phyloP scores from a whole-genome alignment of 2,888 invertebrate species.

The Clunio marinus region DNA sequence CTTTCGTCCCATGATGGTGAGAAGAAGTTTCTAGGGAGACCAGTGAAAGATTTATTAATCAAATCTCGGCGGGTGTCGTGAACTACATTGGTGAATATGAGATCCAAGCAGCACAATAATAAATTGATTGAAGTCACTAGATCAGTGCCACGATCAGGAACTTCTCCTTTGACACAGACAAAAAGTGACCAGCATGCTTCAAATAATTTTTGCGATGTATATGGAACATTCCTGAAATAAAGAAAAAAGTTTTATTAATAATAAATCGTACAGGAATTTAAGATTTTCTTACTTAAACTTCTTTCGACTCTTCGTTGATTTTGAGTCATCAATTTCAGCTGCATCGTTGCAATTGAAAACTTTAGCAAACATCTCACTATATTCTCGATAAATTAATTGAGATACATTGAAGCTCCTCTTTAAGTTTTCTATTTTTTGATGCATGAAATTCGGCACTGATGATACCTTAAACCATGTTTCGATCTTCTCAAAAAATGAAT shows the following conservation, averaged over 20 bases:
- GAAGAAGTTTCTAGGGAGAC: conserved; percentile 50
- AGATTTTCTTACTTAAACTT: conserved; percentile 47
- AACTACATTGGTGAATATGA: conserved; percentile 82
- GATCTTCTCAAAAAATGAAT: conserved; percentile 91
- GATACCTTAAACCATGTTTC: conserved; percentile 96
- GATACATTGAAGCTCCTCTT: conserved; percentile 92
- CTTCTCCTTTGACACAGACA: conserved; percentile 81
- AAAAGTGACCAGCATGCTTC: conserved; percentile 94
- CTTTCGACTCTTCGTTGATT: conserved; percentile 49
- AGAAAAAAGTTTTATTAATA: conserved; percentile 17
- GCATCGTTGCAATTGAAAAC: conserved; percentile 71
- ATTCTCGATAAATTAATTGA: conserved; percentile 88
- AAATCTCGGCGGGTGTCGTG: conserved; percentile 75
- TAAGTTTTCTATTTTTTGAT: conserved; percentile 74
- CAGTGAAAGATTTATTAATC: conserved; percentile 77
- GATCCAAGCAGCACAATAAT: conserved; percentile 84
- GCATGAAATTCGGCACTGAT: conserved; percentile 75
- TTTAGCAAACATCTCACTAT: conserved; percentile 79
- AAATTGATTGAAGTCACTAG: conserved; percentile 92
- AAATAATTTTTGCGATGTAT: conserved; percentile 77
- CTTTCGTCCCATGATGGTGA: conserved; percentile 55
- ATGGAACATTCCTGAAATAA: conserved; percentile 65
- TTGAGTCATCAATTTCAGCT: conserved; percentile 55
- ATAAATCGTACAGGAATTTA: background rate
- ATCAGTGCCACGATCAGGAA: conserved; percentile 82